phyloP scores from a whole-genome alignment of 2,797 vertebrate genomes.

The Argya squamiceps region DNA sequence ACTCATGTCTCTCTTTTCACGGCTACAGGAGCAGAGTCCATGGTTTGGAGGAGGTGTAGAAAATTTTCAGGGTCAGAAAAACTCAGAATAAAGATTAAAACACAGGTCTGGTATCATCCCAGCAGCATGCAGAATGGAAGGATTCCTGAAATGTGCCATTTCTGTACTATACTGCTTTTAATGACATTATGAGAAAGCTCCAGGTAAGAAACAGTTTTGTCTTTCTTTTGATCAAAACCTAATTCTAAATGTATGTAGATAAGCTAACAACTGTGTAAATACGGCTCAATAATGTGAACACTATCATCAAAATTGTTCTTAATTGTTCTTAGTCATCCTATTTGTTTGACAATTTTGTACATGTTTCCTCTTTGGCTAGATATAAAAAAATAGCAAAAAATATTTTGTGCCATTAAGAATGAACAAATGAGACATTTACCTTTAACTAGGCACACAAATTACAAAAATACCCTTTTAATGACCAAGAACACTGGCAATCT shows the following conservation, averaged over 20 bases:
- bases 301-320: background rate
- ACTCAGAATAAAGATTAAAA: background rate
- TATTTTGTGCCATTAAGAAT: background rate
- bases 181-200: background rate
- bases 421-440: background rate
- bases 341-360: background rate
- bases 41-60: background rate
- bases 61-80: background rate
- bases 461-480: background rate
- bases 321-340: background rate
- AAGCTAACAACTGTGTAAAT: background rate
- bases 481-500: background rate
- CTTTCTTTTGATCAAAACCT: background rate
- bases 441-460: background rate
- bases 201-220: background rate
- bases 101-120: background rate
- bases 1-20: background rate
- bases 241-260: background rate
- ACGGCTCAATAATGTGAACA: background rate
- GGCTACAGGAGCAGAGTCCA: accelerated
- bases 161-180: background rate
- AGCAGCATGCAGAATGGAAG: background rate
- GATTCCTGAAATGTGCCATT: background rate
- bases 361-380: background rate
- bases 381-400: background rate